Percentiles rank a stretch among this genome's conserved stretches.
phyloP scores from a whole-genome alignment of 2,888 invertebrate genomes.

The Drosophila crucigera region DNA sequence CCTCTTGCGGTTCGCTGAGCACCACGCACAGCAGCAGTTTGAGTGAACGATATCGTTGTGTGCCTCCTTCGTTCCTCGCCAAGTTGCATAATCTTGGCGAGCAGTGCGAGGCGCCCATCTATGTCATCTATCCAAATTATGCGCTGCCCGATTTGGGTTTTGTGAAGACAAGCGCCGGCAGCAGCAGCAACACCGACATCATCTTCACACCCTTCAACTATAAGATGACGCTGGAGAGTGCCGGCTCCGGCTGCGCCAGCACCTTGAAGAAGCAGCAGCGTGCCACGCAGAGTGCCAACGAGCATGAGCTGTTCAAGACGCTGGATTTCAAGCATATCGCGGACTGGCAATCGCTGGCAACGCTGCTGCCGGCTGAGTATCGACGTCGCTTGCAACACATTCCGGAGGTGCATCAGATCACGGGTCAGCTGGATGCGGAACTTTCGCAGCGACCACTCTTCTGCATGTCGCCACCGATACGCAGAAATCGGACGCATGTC shows the following conservation, averaged over 20 bases:
- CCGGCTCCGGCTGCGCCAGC: constrained; percentile 38
- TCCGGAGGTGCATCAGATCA: constrained; percentile 89
- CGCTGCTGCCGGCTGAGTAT: constrained; percentile 94
- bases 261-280: constrained; percentile 69
- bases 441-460: constrained; percentile 87
- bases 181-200: constrained; percentile 88
- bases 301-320: constrained; percentile 92
- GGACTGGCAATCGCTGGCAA: constrained; percentile 97
- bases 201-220: constrained; percentile 88
- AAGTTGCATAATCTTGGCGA: constrained; percentile 88
- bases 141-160: constrained; percentile 95
- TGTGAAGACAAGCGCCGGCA: constrained; percentile 87
- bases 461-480: constrained; percentile 87
- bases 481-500: constrained; percentile 86
- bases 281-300: constrained; percentile 87
- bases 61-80: constrained; percentile 90
- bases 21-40: constrained; percentile 81
- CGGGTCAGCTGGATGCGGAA: constrained; percentile 85
- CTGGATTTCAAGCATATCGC: constrained; percentile 93
- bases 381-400: constrained; percentile 91
- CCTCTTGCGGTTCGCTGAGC: constrained; percentile 85
- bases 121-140: constrained; percentile 96
- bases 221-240: constrained; percentile 87
- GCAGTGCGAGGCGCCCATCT: constrained; percentile 90
- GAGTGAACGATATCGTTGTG: constrained; percentile 87